A percentile compares a stretch with the other conserved stretches of the same genome.
Evolutionary conservation across 2,888 invertebrate species (phyloP).

Genomic region (Heliconius cydno): DNA sequence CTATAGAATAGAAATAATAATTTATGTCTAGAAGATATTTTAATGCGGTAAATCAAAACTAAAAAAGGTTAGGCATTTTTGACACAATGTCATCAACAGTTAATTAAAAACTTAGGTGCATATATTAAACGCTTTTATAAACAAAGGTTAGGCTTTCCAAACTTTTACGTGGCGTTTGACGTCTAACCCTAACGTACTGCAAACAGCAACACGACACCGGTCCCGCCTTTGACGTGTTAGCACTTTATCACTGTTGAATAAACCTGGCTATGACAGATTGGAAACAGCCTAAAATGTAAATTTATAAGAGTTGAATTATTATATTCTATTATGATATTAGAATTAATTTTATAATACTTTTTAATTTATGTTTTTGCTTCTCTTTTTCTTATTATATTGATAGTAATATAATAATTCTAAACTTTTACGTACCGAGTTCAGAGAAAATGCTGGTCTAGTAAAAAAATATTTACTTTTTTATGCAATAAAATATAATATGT

Average conservation of each 20-base stretch:
- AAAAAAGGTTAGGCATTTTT: neutral
- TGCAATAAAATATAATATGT: neutral
- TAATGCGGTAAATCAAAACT: no score
- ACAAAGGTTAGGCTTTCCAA: slow-evolving; percentile 18
- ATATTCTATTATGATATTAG: neutral
- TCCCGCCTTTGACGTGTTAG: slow-evolving; percentile 30
- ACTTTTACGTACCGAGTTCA: no score
- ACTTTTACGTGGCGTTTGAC: slow-evolving; percentile 1
- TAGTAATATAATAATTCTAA: no score
- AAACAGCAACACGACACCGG: slow-evolving; percentile 24
- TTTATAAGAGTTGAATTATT: neutral
- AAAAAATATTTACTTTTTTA: neutral
- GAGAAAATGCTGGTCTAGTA: neutral
- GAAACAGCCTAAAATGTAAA: slow-evolving; percentile 19
- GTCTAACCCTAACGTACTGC: slow-evolving; percentile 23
- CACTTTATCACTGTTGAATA: slow-evolving; percentile 21
- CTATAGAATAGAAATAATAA: no score
- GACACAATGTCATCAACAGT: neutral
- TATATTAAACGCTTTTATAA: slow-evolving; percentile 1
- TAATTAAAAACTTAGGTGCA: slow-evolving; percentile 7
- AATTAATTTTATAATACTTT: neutral
- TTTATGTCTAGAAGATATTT: no score
- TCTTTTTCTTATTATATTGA: neutral
- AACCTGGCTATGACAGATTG: slow-evolving; percentile 14
- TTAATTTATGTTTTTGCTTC: neutral